A percentile compares a stretch with the other conserved stretches of the same genome.
phyloP scores from a whole-genome alignment of 1,140 invertebrate species.

The Acromyrmex charruanus region DNA sequence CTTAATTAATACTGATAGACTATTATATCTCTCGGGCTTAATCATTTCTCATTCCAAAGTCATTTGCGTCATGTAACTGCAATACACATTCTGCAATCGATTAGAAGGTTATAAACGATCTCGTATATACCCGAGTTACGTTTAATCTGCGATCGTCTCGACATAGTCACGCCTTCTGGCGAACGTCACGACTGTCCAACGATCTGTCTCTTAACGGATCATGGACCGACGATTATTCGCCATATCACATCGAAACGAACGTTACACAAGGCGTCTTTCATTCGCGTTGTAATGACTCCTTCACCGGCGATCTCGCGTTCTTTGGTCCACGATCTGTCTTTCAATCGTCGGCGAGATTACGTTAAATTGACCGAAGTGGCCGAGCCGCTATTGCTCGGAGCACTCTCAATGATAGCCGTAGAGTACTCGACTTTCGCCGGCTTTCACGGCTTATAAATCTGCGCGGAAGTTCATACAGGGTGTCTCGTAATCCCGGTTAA shows the following conservation, averaged over 20 bases:
- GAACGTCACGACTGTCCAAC: slow-evolving; percentile 7
- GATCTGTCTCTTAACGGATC: slow-evolving; percentile 1
- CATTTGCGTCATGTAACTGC: neutral
- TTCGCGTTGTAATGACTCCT: slow-evolving; percentile 60
- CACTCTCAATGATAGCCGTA: slow-evolving; percentile 72
- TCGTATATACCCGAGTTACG: slow-evolving; percentile 1
- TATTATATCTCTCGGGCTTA: neutral
- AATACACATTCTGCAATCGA: neutral
- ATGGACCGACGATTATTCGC: neutral
- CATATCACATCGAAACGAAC: neutral
- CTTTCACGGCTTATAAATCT: slow-evolving; percentile 66
- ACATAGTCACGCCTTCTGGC: neutral
- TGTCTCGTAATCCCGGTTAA: neutral
- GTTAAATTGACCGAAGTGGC: slow-evolving; percentile 75
- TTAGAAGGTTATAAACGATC: slow-evolving; percentile 16
- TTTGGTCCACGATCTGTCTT: slow-evolving; percentile 53
- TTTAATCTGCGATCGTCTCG: slow-evolving; percentile 25
- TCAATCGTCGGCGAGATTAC: slow-evolving; percentile 74
- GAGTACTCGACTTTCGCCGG: slow-evolving; percentile 72
- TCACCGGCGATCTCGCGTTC: slow-evolving; percentile 64
- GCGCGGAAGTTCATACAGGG: slow-evolving; percentile 4
- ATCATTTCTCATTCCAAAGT: slow-evolving; percentile 10
- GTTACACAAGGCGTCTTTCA: slow-evolving; percentile 50
- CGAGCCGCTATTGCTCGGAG: slow-evolving; percentile 68
- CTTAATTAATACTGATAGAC: neutral